Evolutionary conservation across 2,113 vertebrate genomes (phyloP), one percentile per base, ranked within the genome.

Genomic region (Tyrannus savana): DNA sequence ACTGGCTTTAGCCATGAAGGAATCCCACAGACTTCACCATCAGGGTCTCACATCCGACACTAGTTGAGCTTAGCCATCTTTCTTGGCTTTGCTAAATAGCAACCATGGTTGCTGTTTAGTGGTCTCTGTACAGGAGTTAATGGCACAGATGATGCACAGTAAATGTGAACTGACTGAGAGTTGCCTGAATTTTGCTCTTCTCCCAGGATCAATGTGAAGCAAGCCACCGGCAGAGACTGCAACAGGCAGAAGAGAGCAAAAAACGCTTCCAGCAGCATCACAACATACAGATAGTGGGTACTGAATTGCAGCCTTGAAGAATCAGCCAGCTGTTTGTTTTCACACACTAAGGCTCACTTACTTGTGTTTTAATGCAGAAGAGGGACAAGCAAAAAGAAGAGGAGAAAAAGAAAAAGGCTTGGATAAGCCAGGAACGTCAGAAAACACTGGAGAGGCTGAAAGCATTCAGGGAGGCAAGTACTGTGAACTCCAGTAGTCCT

Each of bases 381-480:
- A 98, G 99, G 97, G 99, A 99, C 90, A 98, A 98, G 92, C 98
- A 94, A 72, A 99, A 98, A 97, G 99, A 99, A 73, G 99, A 99
- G 58, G 98, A 99, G 69, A 98, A 98, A 94, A 98, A 97, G 98
- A 99, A 98, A 93, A 99, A 99, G 92, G 97, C 98, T 75, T 99
- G 99, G 99, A 98, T 99, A 95, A 98, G 98, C 96, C 97, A 98
- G 81, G 99, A 99, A 97, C 98, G 99, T 64, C 98, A 99, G 92
- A 99, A 99, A 96, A 99, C 99, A 10, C 98, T 99, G 90, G 98
- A 98, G 59, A 98, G 99, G 93, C 97, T 99, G 87, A 98, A 98
- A 93, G 97, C 98, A 50, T 99, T 99, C 97, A 99, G 98, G 97
- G 98, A 99, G 98, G 99, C 98, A 93, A 98, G 98, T 96, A 78